Conservation (phyloP, 2,113 vertebrate species). For the Actenoides hombroni region DNA sequence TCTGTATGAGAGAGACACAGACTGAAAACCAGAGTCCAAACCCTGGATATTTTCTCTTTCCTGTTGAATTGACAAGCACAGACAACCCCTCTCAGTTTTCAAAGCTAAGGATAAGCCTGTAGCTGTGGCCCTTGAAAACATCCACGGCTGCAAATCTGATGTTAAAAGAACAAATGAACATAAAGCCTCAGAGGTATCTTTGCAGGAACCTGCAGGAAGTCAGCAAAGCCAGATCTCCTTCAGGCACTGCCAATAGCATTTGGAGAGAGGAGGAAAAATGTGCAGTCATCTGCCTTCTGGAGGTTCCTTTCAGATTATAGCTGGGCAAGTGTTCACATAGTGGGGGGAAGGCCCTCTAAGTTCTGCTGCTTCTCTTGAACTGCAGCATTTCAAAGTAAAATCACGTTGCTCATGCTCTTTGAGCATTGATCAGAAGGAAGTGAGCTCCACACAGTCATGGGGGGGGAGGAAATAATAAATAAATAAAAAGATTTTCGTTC, state of each 20-base stretch:
- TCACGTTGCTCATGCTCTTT: not conserved
- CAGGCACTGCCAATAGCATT: not conserved
- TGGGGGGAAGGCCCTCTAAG: not conserved
- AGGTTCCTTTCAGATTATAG: not conserved
- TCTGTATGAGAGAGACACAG: not conserved
- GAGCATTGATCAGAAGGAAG: not conserved
- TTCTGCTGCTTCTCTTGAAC: not conserved
- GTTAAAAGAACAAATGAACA: not conserved
- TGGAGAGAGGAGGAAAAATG: accelerated
- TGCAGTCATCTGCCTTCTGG: not conserved
- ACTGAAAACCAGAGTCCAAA: not conserved
- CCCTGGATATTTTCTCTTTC: not conserved
- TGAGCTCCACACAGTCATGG: not conserved
- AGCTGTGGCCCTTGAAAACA: not conserved
- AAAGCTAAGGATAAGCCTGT: not conserved
- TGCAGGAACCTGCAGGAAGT: not conserved
- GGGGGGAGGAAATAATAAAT: no score
- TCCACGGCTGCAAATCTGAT: not conserved
- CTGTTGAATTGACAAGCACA: not conserved
- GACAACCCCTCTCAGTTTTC: not conserved
- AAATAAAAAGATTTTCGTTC: not conserved
- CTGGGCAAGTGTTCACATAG: accelerated
- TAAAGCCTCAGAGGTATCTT: not conserved
- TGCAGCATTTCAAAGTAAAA: not conserved
- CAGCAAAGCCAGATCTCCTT: not conserved